Evolutionary conservation across 2,797 vertebrate genomes (phyloP).

Genomic region (Lutjanus argentimaculatus): DNA sequence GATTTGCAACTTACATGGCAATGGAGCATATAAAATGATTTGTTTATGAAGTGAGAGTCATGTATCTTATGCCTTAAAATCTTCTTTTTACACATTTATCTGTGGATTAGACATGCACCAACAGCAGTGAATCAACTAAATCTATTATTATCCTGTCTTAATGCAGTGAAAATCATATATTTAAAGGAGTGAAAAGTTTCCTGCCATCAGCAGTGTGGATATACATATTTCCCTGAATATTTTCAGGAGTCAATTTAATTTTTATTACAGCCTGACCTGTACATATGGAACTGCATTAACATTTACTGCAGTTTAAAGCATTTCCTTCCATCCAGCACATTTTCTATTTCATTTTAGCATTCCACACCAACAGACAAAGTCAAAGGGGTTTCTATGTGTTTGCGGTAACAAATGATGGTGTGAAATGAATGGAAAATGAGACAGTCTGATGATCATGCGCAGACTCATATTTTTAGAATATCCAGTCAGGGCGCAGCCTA

Average conservation of each 20-base stretch:
- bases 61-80: neutral
- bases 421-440: slow-evolving; percentile 84
- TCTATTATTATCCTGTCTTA: neutral
- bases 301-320: slow-evolving; percentile 46
- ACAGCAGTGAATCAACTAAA: slow-evolving; percentile 5
- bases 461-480: slow-evolving; percentile 88
- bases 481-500: slow-evolving; percentile 81
- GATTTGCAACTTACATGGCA: neutral
- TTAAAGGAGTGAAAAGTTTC: slow-evolving; percentile 17
- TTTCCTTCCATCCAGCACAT: slow-evolving; percentile 30
- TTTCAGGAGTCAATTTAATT: slow-evolving; percentile 43
- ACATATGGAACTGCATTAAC: slow-evolving; percentile 39
- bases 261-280: slow-evolving; percentile 40
- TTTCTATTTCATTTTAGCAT: slow-evolving; percentile 64
- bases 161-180: slow-evolving; percentile 1
- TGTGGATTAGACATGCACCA: slow-evolving; percentile 4
- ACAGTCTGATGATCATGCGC: slow-evolving; percentile 84
- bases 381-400: slow-evolving; percentile 64
- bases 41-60: neutral
- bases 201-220: slow-evolving; percentile 9
- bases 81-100: neutral
- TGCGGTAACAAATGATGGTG: slow-evolving; percentile 74
- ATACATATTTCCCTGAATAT: slow-evolving; percentile 18
- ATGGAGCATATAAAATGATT: neutral
- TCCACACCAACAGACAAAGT: slow-evolving; percentile 62